Evolutionary conservation across 2,797 vertebrate genomes (phyloP).

Genomic region (Uromys caudimaculatus): DNA sequence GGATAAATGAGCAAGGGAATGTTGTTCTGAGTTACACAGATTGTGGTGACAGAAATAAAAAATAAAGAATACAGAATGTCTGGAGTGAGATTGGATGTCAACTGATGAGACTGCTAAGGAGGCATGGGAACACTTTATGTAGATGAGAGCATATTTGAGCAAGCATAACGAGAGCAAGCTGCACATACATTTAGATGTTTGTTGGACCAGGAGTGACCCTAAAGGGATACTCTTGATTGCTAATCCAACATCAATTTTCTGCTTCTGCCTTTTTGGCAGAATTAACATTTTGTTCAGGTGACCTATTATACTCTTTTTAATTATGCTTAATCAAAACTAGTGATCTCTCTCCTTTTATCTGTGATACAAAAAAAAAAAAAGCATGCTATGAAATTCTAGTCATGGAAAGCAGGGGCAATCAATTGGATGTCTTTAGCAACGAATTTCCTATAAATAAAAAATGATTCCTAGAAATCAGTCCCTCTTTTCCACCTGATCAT

Average conservation of each 20-base stretch:
- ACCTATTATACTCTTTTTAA: not conserved
- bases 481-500: not conserved
- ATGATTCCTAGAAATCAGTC: not conserved
- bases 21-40: not conserved
- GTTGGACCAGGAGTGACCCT: not conserved
- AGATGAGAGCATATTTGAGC: not conserved
- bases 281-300: conserved; percentile 40
- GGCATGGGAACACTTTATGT: not conserved
- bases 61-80: not conserved
- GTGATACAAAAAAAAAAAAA: not conserved
- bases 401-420: not conserved
- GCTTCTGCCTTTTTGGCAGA: conserved; percentile 17
- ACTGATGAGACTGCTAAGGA: not conserved
- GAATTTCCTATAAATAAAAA: not conserved
- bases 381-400: not conserved
- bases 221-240: not conserved
- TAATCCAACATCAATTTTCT: not conserved
- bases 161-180: not conserved
- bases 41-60: not conserved
- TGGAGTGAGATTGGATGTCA: not conserved
- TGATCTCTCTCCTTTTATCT: not conserved
- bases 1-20: not conserved
- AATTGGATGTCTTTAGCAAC: conserved; percentile 22
- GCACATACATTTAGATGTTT: not conserved
- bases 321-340: not conserved